Evolutionary conservation across 2,113 vertebrate species (phyloP).

Genomic region (Nannospalax galili): DNA sequence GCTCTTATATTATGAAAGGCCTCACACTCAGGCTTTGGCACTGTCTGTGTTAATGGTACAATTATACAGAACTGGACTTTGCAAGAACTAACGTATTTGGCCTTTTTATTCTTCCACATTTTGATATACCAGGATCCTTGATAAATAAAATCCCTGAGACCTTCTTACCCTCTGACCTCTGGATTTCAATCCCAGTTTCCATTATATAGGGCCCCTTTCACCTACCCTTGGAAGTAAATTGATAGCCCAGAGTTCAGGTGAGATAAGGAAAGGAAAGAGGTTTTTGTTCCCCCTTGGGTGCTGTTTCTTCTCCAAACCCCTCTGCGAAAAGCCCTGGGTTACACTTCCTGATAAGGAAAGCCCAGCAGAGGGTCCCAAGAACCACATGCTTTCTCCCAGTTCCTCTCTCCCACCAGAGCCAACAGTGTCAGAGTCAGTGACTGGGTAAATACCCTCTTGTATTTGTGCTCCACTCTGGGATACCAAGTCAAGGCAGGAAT

Average conservation of each 20-base stretch:
- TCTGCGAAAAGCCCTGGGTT: neutral
- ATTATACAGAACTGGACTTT: neutral
- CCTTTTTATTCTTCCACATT: neutral
- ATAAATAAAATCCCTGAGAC: neutral
- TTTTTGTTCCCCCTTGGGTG: neutral
- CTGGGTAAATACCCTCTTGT: conserved; percentile 58
- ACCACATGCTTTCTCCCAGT: neutral
- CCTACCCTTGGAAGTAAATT: neutral
- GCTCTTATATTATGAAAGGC: neutral
- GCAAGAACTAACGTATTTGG: neutral
- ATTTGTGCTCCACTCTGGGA: conserved; percentile 68
- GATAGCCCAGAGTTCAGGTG: neutral
- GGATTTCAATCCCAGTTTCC: neutral
- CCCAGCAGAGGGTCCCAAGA: accelerated
- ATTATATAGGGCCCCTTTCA: neutral
- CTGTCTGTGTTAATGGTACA: neutral
- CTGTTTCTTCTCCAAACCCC: neutral
- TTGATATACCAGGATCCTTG: neutral
- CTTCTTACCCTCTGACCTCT: conserved; percentile 6
- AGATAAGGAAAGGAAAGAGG: neutral
- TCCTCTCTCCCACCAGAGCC: neutral
- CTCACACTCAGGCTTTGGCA: neutral
- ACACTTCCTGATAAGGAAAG: neutral
- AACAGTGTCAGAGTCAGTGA: conserved; percentile 56
- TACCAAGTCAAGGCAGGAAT: conserved; percentile 67